Percentiles rank a stretch among this genome's conserved stretches.
phyloP scores from a whole-genome alignment of 2,113 vertebrate genomes.

The Bostrychus sinensis region DNA sequence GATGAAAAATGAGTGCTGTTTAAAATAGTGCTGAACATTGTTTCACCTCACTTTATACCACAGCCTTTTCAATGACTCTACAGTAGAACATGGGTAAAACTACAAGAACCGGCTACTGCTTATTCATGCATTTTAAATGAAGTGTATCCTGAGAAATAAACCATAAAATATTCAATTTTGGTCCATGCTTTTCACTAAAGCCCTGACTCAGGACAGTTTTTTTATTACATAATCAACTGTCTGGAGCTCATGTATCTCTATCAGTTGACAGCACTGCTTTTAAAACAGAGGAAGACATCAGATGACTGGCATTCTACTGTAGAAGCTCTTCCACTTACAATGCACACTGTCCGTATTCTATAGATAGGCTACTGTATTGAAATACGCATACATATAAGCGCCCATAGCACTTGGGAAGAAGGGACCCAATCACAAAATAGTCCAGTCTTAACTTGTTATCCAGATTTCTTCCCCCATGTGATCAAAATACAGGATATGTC shows the following conservation, averaged over 20 bases:
- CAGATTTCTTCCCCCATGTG: no score
- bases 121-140: slow-evolving; percentile 58
- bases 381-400: background rate
- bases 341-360: no score
- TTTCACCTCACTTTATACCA: slow-evolving; percentile 1
- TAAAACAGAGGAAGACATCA: background rate
- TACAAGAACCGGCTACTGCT: slow-evolving; percentile 13
- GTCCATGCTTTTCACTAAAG: slow-evolving; percentile 37
- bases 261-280: slow-evolving; percentile 34
- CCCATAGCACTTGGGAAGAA: background rate
- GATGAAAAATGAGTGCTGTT: slow-evolving; percentile 38
- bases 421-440: background rate
- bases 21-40: background rate
- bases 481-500: no score
- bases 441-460: no score
- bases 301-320: background rate
- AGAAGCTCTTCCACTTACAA: background rate
- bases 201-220: slow-evolving; percentile 45
- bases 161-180: slow-evolving; percentile 66
- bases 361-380: background rate
- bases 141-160: slow-evolving; percentile 55
- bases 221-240: slow-evolving; percentile 62
- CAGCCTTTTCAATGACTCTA: slow-evolving; percentile 31
- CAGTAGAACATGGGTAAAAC: slow-evolving; percentile 21
- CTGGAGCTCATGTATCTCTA: slow-evolving; percentile 37